Conservation (phyloP, 2,888 invertebrate species). For the Pheosia gnoma region DNA sequence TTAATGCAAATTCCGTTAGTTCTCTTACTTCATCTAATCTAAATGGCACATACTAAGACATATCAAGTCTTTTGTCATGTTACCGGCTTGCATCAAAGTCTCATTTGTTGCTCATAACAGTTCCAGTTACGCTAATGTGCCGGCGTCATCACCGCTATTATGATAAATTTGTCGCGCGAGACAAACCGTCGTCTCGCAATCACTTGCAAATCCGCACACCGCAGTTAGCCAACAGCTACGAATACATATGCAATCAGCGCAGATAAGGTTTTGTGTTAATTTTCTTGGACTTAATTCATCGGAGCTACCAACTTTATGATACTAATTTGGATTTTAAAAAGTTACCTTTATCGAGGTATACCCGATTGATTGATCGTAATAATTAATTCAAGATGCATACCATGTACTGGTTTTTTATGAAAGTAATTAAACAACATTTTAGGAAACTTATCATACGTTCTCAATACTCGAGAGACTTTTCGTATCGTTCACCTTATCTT, state of each 20-base stretch:
- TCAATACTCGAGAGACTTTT: no score
- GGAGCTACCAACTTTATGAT: no score
- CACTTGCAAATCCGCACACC: constrained; percentile 25
- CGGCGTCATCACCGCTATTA: constrained; percentile 29
- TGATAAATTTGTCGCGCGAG: constrained; percentile 19
- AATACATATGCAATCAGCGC: background rate
- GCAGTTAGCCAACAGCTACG: constrained; percentile 22
- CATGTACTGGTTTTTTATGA: no score
- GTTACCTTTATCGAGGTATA: no score
- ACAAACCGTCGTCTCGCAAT: constrained; percentile 32
- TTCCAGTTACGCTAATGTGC: constrained; percentile 33
- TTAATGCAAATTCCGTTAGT: no score
- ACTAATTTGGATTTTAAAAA: no score
- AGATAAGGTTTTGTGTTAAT: constrained; percentile 23
- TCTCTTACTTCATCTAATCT: no score
- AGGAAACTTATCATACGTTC: no score
- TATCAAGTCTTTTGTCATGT: background rate
- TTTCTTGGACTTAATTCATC: no score
- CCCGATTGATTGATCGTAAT: no score
- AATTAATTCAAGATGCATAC: no score
- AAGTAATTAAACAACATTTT: no score
- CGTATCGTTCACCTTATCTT: background rate
- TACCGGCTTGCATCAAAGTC: constrained; percentile 35
- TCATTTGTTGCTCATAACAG: constrained; percentile 26
- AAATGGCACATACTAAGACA: background rate